Evolutionary conservation across 2,113 vertebrate species (phyloP), one percentile per base, ranked within the genome.

Genomic region (Labeo rohita): DNA sequence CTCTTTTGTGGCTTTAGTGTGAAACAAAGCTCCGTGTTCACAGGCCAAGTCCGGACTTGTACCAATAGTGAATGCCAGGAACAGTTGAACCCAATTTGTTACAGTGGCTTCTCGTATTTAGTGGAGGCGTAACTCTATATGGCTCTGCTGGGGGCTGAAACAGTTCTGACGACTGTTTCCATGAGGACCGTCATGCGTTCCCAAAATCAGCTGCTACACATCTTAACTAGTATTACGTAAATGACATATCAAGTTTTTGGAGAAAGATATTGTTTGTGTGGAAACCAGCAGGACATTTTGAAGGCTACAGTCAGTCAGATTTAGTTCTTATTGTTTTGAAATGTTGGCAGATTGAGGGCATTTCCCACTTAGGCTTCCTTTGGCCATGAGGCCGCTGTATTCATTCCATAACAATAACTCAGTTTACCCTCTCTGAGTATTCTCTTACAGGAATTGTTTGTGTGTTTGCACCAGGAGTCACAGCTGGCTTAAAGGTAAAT

Each of bases 301-400:
- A 77, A 77, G 75, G 56, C 47, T 36, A 23, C 43, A 52, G 54
- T 52, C 34, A 50, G 79, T 86, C 80, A 54, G 43, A 39, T 45
- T 47, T 65, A 84, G 63, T 56, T 79, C 34, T 75, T 68, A 45
- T 84, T 87, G 59, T 85, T 88, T 85, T 45, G 61, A 65, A 70
- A 59, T 66, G 65, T 84, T 84, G 84, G 68, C 75, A 84, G 77
- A 52, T 16, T 2, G 21, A 18, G 70, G 76, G 23, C 73, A 79
- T 83, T 85, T 88, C 84, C 73, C 52, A 43, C 63, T 83, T 76
- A 34, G 45, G 80, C 43, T 86, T 88, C 63, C 84, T 78, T 61
- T 59, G 23, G 34, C 72, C 61, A 78, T 78, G 18, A 59, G 28
- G 74, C 16, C 28, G 36, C 63, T 88, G 59, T 66, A 74, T 86